Percentiles rank a stretch among this genome's conserved stretches.
phyloP scores from a whole-genome alignment of 2,797 vertebrate genomes.

The Sphenopsis melanotis region DNA sequence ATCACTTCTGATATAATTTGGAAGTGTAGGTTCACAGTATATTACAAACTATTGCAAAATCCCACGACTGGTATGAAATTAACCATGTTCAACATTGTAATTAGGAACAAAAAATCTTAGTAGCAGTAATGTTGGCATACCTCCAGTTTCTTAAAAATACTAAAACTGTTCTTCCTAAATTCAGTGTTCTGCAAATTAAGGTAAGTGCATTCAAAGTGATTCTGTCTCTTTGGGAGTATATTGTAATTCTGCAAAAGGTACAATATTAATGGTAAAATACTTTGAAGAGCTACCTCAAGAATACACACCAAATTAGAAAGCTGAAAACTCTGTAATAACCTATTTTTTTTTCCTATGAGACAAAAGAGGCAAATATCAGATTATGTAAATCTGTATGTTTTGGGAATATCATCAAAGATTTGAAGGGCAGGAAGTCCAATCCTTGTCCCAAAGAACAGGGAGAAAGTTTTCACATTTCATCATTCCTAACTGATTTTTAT shows the following conservation, averaged over 20 bases:
- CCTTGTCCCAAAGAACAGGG: not conserved
- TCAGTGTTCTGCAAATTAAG: not conserved
- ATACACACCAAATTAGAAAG: not conserved
- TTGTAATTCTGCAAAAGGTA: not conserved
- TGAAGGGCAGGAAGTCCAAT: not conserved
- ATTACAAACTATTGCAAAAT: constrained; percentile 21
- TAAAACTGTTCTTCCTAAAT: not conserved
- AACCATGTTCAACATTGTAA: constrained; percentile 16
- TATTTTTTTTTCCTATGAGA: not conserved
- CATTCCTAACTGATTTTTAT: not conserved
- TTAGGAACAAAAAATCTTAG: not conserved
- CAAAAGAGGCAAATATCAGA: not conserved
- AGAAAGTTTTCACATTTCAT: not conserved
- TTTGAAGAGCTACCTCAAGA: not conserved
- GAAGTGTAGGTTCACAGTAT: constrained; percentile 17
- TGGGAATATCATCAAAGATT: not conserved
- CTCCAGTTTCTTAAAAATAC: constrained; percentile 16
- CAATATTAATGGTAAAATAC: not conserved
- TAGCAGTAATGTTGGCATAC: not conserved
- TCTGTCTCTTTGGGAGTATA: not conserved
- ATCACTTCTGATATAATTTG: constrained; percentile 19
- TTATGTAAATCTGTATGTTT: not conserved
- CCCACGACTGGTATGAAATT: constrained; percentile 27
- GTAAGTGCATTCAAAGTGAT: not conserved
- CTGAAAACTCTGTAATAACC: not conserved